phyloP scores from a whole-genome alignment of 2,797 vertebrate species.

The Chiloscyllium punctatum region DNA sequence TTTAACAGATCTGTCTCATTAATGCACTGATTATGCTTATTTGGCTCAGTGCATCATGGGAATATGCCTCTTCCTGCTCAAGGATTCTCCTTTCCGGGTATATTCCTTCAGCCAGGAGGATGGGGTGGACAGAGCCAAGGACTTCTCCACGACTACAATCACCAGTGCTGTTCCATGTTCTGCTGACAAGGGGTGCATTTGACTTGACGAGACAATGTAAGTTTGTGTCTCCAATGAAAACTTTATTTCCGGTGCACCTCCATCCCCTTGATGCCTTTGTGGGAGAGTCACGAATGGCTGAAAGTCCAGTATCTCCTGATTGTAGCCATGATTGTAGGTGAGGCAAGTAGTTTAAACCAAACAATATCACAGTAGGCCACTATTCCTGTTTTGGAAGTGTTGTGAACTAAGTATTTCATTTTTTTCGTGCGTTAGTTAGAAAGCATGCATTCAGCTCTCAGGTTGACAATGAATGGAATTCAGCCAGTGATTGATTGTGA shows the following conservation, averaged over 20 bases:
- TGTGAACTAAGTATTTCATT: not conserved
- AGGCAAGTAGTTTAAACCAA: not conserved
- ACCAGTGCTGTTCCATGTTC: conserved; percentile 35
- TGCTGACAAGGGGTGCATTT: conserved; percentile 27
- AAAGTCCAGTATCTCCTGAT: not conserved
- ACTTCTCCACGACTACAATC: conserved; percentile 35
- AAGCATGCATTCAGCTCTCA: not conserved
- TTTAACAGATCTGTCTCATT: conserved; percentile 11
- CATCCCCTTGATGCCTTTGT: not conserved
- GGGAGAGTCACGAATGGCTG: not conserved
- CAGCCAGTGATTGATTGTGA: not conserved
- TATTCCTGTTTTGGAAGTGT: not conserved
- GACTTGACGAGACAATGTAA: conserved; percentile 31
- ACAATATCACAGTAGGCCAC: not conserved
- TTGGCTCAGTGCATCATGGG: conserved; percentile 36
- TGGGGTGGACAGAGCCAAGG: conserved; percentile 32
- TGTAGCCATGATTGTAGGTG: not conserved
- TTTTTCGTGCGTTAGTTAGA: not conserved
- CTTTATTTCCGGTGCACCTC: not conserved
- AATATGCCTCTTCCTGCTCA: conserved; percentile 34
- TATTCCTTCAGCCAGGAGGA: conserved; percentile 34
- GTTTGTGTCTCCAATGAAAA: conserved; percentile 30
- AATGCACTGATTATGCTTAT: conserved; percentile 36
- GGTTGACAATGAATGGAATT: not conserved
- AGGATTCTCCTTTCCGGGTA: conserved; percentile 33